phyloP scores from a whole-genome alignment of 2,113 vertebrate species.

The Thomomys bottae region DNA sequence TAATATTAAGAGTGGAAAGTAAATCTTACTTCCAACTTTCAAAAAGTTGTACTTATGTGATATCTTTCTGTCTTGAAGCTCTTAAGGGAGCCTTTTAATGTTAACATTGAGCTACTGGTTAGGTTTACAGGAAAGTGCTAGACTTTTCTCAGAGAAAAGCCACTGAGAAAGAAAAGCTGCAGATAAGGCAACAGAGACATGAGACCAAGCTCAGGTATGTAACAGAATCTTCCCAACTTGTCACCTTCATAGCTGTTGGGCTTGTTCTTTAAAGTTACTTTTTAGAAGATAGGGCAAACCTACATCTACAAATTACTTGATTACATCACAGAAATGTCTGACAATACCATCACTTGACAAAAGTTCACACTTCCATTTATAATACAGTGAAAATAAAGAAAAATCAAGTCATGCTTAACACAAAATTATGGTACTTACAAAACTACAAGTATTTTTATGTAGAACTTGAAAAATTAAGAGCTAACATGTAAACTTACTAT shows the following conservation, averaged over 20 bases:
- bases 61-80: constrained; percentile 55
- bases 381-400: constrained; percentile 15
- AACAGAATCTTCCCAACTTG: not conserved
- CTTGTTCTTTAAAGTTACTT: constrained; percentile 46
- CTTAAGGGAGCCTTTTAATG: constrained; percentile 54
- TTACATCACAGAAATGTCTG: constrained; percentile 30
- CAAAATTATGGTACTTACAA: constrained; percentile 41
- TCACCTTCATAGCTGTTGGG: not conserved
- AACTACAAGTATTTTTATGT: constrained; percentile 1
- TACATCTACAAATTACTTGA: not conserved
- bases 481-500: constrained; percentile 1
- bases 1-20: constrained; percentile 61
- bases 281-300: not conserved
- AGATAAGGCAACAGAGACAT: not conserved
- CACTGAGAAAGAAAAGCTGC: constrained; percentile 13
- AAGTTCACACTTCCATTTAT: constrained; percentile 42
- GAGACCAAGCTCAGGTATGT: not conserved
- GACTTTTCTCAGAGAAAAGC: constrained; percentile 45
- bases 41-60: constrained; percentile 55
- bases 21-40: constrained; percentile 61
- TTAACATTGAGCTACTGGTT: constrained; percentile 27
- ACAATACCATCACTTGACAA: constrained; percentile 14
- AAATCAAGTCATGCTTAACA: constrained; percentile 14
- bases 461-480: constrained; percentile 23
- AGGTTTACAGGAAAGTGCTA: constrained; percentile 37